phyloP scores from a whole-genome alignment of 2,888 invertebrate species.

The Microctonus brassicae region DNA sequence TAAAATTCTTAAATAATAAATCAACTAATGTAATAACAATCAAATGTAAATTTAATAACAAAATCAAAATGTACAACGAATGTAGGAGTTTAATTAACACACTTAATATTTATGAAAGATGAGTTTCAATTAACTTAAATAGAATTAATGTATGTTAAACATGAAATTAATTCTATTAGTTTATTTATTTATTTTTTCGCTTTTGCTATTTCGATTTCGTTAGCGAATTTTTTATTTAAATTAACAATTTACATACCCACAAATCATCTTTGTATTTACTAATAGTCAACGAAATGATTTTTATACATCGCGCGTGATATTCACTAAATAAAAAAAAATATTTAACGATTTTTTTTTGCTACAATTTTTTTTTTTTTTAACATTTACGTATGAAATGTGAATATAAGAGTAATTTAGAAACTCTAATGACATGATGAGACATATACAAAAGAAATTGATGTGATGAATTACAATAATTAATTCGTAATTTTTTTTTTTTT shows the following conservation, averaged over 20 bases:
- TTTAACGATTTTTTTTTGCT: not conserved
- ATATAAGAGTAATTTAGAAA: not conserved
- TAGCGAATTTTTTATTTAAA: too few relatives aligned
- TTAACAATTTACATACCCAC: too few relatives aligned
- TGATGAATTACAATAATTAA: not conserved
- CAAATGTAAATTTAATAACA: conserved; percentile 59
- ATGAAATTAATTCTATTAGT: too few relatives aligned
- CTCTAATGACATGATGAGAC: not conserved
- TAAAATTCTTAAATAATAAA: conserved; percentile 62
- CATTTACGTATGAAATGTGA: too few relatives aligned
- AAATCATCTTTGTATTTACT: too few relatives aligned
- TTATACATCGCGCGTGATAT: too few relatives aligned
- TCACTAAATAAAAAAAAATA: not conserved
- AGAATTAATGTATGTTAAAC: not conserved
- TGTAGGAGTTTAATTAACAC: too few relatives aligned
- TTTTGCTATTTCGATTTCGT: too few relatives aligned
- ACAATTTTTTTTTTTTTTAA: too few relatives aligned
- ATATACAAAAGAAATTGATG: not conserved
- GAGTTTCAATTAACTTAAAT: too few relatives aligned
- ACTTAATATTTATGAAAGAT: too few relatives aligned
- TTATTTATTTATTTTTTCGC: not conserved
- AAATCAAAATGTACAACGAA: conserved; percentile 49
- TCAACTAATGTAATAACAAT: conserved; percentile 60
- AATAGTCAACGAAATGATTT: too few relatives aligned
- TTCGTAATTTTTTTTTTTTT: not conserved